These are phyloP conservation scores for Harpagifer antarcticus DNA, from an alignment of 2,797 vertebrate species.

Conservation along the genomic window DNA sequence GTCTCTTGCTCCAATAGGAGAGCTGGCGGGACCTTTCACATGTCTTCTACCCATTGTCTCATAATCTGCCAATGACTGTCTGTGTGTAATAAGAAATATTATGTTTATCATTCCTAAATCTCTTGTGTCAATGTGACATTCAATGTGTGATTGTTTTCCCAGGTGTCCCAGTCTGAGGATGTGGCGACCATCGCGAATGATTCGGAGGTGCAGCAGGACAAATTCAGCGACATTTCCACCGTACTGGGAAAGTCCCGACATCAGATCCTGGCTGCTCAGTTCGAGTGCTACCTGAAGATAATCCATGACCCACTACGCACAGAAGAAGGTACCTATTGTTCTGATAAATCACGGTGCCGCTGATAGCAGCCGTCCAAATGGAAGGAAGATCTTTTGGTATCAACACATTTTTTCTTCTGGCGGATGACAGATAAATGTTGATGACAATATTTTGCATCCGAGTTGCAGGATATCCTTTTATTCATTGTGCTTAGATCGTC, in stretches of 20 bases:
- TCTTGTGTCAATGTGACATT: neutral
- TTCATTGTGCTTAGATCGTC: neutral
- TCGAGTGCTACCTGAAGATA: slow-evolving; percentile 88
- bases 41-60: too few relatives aligned
- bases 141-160: slow-evolving; percentile 6
- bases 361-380: neutral
- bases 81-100: neutral
- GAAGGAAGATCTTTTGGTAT: neutral
- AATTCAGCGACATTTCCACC: slow-evolving; percentile 41
- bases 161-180: slow-evolving; percentile 73
- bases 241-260: slow-evolving; percentile 36
- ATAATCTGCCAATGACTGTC: neutral
- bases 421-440: neutral
- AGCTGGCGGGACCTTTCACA: too few relatives aligned
- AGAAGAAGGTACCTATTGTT: slow-evolving; percentile 70
- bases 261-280: slow-evolving; percentile 85
- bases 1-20: too few relatives aligned
- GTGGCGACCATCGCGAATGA: slow-evolving; percentile 21
- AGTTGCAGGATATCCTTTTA: neutral
- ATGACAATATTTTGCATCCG: neutral
- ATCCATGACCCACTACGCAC: slow-evolving; percentile 74
- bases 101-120: neutral
- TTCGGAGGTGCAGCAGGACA: slow-evolving; percentile 33
- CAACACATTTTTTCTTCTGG: slow-evolving; percentile 1
- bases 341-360: neutral